Conservation (phyloP, 2,113 vertebrate genomes). For the Jaculus jaculus region DNA sequence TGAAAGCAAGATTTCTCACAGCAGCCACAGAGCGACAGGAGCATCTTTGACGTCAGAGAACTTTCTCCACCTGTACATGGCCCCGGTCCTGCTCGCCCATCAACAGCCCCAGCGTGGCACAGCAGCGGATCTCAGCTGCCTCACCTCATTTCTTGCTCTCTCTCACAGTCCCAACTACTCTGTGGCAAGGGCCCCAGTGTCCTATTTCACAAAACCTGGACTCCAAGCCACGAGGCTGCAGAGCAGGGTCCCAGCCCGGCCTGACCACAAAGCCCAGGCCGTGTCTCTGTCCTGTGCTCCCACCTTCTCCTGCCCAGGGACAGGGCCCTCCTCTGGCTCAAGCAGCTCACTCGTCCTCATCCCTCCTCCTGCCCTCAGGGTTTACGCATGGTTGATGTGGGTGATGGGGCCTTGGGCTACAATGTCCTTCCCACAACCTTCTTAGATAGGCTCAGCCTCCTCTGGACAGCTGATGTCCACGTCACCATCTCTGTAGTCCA, state of each 20-base stretch:
- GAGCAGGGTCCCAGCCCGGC: neutral
- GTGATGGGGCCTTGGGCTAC: fast-evolving
- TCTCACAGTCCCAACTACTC: neutral
- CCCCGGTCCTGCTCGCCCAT: too few relatives aligned
- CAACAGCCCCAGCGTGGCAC: neutral
- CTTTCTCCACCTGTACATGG: constrained; percentile 45
- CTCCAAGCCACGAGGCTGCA: neutral
- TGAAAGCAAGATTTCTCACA: constrained; percentile 46
- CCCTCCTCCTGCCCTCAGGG: neutral
- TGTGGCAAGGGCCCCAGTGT: neutral
- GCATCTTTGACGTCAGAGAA: constrained; percentile 41
- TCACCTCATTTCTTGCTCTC: neutral
- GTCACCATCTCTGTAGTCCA: neutral
- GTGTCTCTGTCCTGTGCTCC: fast-evolving
- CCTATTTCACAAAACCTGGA: neutral
- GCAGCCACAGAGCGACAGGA: constrained; percentile 44
- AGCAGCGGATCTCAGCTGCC: neutral
- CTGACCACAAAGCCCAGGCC: neutral
- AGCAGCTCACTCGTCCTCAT: fast-evolving
- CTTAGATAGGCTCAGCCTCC: neutral
- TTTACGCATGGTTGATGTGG: neutral
- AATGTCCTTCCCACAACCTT: neutral
- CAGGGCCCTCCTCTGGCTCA: neutral
- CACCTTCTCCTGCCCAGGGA: fast-evolving
- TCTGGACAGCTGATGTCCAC: neutral